Evolutionary conservation across 37 sponge, comb jelly and placozoan genomes (phyloP), one percentile per base, ranked within the genome.

Genomic region (Diacarnus erythraeanus): DNA sequence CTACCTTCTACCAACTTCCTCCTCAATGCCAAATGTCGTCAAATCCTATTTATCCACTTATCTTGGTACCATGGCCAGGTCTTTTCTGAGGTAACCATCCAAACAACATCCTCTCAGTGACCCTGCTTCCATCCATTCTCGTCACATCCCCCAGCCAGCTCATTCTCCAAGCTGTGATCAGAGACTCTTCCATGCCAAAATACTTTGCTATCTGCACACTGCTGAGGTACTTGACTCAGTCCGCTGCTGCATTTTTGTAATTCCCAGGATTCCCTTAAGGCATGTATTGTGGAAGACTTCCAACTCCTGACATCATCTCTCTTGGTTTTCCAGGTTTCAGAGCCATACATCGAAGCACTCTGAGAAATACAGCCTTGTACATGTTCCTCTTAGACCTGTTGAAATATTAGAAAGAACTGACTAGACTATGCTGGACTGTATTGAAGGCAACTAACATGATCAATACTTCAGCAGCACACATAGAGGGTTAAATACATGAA

Each of bases 341-440:
- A 30, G 42, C 83, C 83, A 82, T 80, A 80, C 29, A 82, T 15
- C 10, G 60, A 21, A 81, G 41, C 72, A 51, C 61, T 42, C 59
- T 22, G 20, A 81, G 73, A 21, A 79, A 44, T 67, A 68, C 80
- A 79, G 69, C 67, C 22, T 26, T 68, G 58, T 79, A 79, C 23
- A 69, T 70, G 30, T 30, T 80, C 26, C 75, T 82, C 75, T 82
- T 82, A 75, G 83, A 63, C 36, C 30, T 41, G 9, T 58, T 21
- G 35, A 75, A 47, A 47, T 15, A n/a, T n/a, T n/a, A n/a, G n/a
- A n/a, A n/a, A n/a, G n/a, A n/a, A n/a, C n/a, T n/a, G n/a, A n/a
- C n/a, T n/a, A n/a, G n/a, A n/a, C n/a, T n/a, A n/a, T n/a, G n/a
- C n/a, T n/a, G n/a, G n/a, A n/a, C n/a, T n/a, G n/a, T n/a, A n/a